Base-by-base conservation (phyloP, 2,888 invertebrate genomes). In the Plagodis pulveraria region DNA sequence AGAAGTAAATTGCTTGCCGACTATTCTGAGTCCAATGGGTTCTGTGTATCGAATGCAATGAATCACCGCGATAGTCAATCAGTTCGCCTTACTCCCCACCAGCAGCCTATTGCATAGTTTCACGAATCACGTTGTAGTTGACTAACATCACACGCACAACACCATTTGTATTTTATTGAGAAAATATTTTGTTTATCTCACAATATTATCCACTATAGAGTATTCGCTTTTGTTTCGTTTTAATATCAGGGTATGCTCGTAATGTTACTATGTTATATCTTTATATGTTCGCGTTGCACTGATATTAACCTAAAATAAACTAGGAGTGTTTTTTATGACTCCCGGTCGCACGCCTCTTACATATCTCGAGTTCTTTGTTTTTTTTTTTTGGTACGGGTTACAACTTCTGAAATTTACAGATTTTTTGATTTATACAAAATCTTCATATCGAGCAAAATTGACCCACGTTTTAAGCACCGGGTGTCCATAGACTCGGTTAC, bases 51-150 rank as follows among this genome's bases (percentile, higher is more conserved):
- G 74, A 78, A 74, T 81, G 78, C 77, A 71, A 74, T 76, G 66
- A 73, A 75, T 80, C 77, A 78, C 74, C 59, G 63, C 72, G 73
- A 75, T 77, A 79, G 70, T 77, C 76, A 76, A 78, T 76, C 73
- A 80, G 69, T 72, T 66, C 71, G 62, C 65, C 67, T 46, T 63
- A 68, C 67, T 59, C 62, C 84, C 86, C 89, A 74, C 91, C 89
- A 58, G 88, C 88, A 54, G 85, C 82, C 89, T 88, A 90, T 81
- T 89, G 87, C 85, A 87, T 85, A 81, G 83, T 88, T 65, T 79
- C 80, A 75, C 81, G 73, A 74, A 82, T 78, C 73, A 83, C 77
- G 71, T 76, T 81, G 58, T 77, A 78, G 72, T 75, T 79, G 77
- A 85, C 78, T 81, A 80, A 83, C 88, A 87, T 89, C 73, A 86